A percentile compares a stretch with the other conserved stretches of the same genome.
phyloP scores from a whole-genome alignment of 1,140 invertebrate genomes.

The Hycleus cichorii region DNA sequence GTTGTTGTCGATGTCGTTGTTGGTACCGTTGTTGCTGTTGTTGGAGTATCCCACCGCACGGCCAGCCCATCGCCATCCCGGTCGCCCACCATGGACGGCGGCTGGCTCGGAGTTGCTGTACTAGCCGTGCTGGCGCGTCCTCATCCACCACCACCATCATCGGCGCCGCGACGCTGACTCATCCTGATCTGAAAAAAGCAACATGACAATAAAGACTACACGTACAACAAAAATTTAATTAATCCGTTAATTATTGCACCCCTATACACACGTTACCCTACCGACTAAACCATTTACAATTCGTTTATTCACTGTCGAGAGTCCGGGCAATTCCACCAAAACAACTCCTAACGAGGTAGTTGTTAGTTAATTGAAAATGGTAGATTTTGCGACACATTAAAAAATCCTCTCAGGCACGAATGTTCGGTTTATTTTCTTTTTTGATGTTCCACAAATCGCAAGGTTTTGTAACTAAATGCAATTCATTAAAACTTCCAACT shows the following conservation, averaged over 20 bases:
- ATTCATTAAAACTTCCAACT: no score
- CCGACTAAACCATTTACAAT: no score
- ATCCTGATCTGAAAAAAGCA: constrained; percentile 33
- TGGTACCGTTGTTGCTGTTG: constrained; percentile 35
- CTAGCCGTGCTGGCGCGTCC: constrained; percentile 31
- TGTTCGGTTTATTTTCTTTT: no score
- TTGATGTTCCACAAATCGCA: no score
- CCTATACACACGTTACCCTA: no score
- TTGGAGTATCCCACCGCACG: constrained; percentile 53
- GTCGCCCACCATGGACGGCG: constrained; percentile 47
- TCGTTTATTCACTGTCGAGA: not conserved
- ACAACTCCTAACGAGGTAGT: no score
- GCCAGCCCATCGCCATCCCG: constrained; percentile 57
- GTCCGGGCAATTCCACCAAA: not conserved
- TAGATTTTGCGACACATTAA: no score
- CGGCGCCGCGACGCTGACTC: constrained; percentile 28
- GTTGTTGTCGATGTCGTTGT: constrained; percentile 38
- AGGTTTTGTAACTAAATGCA: no score
- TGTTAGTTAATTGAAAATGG: no score
- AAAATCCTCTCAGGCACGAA: no score
- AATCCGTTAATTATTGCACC: no score
- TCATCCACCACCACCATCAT: constrained; percentile 33
- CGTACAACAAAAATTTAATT: no score
- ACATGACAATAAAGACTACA: not conserved
- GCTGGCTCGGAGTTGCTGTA: constrained; percentile 24